Evolutionary conservation across 2,113 vertebrate species (phyloP).

Genomic region (Trogon surrucura): DNA sequence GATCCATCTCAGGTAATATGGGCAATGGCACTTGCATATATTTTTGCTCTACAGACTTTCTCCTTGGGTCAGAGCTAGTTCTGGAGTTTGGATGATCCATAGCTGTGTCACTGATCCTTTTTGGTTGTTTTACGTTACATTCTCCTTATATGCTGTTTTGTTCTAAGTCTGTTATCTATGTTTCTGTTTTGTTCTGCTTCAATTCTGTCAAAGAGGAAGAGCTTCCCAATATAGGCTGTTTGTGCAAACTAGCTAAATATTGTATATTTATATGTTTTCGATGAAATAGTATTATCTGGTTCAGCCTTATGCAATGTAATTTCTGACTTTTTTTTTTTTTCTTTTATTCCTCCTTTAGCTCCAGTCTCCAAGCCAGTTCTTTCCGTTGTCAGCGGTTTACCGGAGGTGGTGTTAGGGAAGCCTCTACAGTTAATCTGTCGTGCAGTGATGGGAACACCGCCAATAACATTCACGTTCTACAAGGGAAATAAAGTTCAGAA

Average conservation of each 20-base stretch:
- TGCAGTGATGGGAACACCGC: conserved; percentile 53
- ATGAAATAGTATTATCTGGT: not conserved
- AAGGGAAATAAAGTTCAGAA: conserved; percentile 24
- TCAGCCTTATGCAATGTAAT: not conserved
- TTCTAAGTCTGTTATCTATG: not conserved
- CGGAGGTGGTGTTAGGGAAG: conserved; percentile 51
- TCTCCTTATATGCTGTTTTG: not conserved
- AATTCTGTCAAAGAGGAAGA: not conserved
- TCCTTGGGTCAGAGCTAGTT: not conserved
- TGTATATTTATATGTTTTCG: not conserved
- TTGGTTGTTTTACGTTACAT: not conserved
- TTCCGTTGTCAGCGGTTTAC: not conserved
- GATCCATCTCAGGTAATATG: not conserved
- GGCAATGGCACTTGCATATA: not conserved
- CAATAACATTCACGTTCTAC: conserved; percentile 66
- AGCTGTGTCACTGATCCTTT: not conserved
- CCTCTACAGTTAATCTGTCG: conserved; percentile 44
- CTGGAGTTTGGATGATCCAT: not conserved
- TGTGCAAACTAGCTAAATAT: not conserved
- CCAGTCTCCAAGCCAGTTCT: conserved; percentile 67
- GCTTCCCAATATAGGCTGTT: not conserved
- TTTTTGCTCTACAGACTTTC: not conserved
- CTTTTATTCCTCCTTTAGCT: conserved; percentile 45
- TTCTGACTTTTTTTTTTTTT: not conserved
- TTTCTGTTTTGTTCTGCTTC: not conserved